Conservation (phyloP, 1,140 invertebrate genomes). For the Zaprionus nigranus region DNA sequence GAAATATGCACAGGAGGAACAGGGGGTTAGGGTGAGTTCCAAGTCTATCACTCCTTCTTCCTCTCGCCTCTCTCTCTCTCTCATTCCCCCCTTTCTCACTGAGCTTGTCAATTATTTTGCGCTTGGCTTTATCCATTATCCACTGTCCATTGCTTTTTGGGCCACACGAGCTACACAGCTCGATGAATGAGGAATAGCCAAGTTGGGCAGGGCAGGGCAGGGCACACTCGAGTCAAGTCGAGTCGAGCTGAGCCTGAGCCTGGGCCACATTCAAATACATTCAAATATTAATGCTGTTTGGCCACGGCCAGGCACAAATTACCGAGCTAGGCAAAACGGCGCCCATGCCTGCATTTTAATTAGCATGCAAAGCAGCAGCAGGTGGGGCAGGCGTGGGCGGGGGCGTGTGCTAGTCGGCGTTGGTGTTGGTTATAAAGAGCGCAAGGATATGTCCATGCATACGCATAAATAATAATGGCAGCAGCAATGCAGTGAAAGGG, state of each 20-base stretch:
- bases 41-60: background rate
- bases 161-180: constrained; percentile 9
- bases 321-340: constrained; percentile 73
- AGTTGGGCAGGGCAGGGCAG: too few relatives aligned
- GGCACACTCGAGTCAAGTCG: background rate
- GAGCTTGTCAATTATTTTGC: constrained; percentile 6
- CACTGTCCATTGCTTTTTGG: constrained; percentile 13
- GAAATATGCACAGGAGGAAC: constrained; percentile 79
- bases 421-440: constrained; percentile 10
- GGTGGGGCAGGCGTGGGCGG: background rate
- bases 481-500: background rate
- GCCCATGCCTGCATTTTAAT: constrained; percentile 77
- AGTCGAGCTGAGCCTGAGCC: background rate
- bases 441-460: constrained; percentile 54
- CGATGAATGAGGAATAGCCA: background rate
- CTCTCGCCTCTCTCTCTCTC: background rate
- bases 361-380: constrained; percentile 54
- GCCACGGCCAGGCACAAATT: constrained; percentile 64
- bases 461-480: constrained; percentile 77
- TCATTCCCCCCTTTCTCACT: background rate
- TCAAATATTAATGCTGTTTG: constrained; percentile 53
- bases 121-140: constrained; percentile 14
- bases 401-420: background rate
- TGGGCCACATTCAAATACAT: constrained; percentile 43
- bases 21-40: constrained; percentile 79